Percentiles rank a stretch among this genome's conserved stretches.
phyloP scores from a whole-genome alignment of 1,140 invertebrate species.

The Tigriopus japonicus region DNA sequence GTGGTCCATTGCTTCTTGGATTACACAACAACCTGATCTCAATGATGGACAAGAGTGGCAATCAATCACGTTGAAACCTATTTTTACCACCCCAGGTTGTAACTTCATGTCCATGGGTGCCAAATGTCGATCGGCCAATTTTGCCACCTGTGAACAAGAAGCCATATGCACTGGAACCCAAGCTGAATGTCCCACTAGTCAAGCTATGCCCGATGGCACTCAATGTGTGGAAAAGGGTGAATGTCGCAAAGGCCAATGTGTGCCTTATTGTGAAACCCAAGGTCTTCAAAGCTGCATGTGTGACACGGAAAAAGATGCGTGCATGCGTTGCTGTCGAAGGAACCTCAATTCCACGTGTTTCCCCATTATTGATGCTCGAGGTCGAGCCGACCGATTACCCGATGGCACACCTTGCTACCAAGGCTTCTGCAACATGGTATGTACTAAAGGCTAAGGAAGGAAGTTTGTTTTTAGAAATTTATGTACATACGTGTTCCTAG shows the following conservation, averaged over 20 bases:
- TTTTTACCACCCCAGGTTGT: constrained; percentile 32
- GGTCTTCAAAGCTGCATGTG: constrained; percentile 84
- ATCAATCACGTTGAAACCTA: not conserved
- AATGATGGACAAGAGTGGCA: too few relatives aligned
- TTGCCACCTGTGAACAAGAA: constrained; percentile 73
- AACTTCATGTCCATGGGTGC: constrained; percentile 48
- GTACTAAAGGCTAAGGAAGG: too few relatives aligned
- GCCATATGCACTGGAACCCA: constrained; percentile 49
- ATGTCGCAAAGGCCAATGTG: constrained; percentile 61
- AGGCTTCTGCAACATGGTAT: constrained; percentile 70
- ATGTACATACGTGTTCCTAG: constrained; percentile 30
- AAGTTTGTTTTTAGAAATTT: constrained; percentile 3
- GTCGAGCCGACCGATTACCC: constrained; percentile 50
- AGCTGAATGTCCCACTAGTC: constrained; percentile 52
- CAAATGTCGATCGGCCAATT: constrained; percentile 68
- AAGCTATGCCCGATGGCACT: constrained; percentile 66
- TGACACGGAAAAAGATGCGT: constrained; percentile 65
- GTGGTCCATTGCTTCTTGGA: too few relatives aligned
- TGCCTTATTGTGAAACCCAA: constrained; percentile 80
- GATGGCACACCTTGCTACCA: constrained; percentile 89
- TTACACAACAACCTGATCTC: too few relatives aligned
- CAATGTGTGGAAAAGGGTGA: constrained; percentile 69
- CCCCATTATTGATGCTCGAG: constrained; percentile 46
- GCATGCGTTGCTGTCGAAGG: constrained; percentile 71
- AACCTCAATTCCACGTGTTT: constrained; percentile 77